A percentile compares a stretch with the other conserved stretches of the same genome.
phyloP scores from a whole-genome alignment of 2,888 invertebrate species.

The Lithophane leautieri region DNA sequence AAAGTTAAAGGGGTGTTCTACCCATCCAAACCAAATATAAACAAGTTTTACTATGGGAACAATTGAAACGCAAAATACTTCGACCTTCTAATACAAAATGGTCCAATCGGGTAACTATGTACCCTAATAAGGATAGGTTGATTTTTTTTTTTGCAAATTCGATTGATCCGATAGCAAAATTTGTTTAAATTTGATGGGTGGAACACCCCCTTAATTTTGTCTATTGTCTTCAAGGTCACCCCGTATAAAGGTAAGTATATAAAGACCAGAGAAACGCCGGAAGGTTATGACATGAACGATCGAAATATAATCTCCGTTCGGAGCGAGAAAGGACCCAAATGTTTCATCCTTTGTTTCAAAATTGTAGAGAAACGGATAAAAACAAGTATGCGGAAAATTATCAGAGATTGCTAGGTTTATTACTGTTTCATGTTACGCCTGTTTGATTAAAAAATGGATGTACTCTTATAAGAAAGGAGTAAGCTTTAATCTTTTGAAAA shows the following conservation, averaged over 20 bases:
- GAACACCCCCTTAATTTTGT: too few relatives aligned
- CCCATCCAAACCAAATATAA: too few relatives aligned
- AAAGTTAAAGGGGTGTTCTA: too few relatives aligned
- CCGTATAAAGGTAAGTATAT: not conserved
- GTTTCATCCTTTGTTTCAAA: slow-evolving; percentile 11
- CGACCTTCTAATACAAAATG: too few relatives aligned
- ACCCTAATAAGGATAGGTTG: too few relatives aligned
- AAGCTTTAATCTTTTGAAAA: not conserved
- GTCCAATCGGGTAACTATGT: too few relatives aligned
- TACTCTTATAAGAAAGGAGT: not conserved
- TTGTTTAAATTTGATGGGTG: too few relatives aligned
- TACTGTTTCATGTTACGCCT: not conserved
- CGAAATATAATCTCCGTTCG: slow-evolving; percentile 16
- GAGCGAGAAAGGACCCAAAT: slow-evolving; percentile 1
- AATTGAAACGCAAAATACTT: too few relatives aligned
- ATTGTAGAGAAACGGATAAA: not conserved
- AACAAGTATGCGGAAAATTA: not conserved
- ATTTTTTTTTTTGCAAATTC: too few relatives aligned
- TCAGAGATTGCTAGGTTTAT: not conserved
- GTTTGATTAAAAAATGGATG: not conserved
- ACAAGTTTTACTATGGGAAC: too few relatives aligned
- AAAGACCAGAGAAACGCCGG: slow-evolving; percentile 63
- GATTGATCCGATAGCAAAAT: too few relatives aligned
- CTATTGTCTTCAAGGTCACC: too few relatives aligned
- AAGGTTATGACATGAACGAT: slow-evolving; percentile 65